Evolutionary conservation across 2,888 invertebrate genomes (phyloP).

Genomic region (Eristalinus sepulchralis): DNA sequence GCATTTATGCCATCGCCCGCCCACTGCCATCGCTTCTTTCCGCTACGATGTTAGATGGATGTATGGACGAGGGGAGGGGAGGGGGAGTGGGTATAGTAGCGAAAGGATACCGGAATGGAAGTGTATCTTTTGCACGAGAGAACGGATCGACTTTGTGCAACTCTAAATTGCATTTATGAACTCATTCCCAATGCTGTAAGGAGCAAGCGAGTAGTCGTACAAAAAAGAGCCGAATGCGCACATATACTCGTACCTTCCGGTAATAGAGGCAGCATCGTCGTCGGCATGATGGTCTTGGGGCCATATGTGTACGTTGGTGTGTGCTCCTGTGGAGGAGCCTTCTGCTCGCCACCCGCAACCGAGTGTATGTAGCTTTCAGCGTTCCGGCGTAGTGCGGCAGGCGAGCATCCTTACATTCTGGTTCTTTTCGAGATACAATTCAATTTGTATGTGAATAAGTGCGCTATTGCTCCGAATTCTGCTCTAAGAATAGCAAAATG

Average conservation of each 20-base stretch:
- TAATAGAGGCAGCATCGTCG: neutral
- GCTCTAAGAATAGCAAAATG: constrained; percentile 50
- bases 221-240: constrained; percentile 9
- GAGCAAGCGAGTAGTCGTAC: constrained; percentile 8
- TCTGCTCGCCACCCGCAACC: neutral
- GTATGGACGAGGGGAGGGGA: neutral
- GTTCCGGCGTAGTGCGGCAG: neutral
- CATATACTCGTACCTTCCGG: constrained; percentile 1
- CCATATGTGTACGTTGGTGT: neutral
- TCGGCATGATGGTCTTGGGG: neutral
- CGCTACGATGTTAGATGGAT: neutral
- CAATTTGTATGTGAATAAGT: constrained; percentile 60
- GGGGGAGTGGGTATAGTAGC: neutral
- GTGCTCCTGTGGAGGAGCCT: neutral
- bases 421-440: constrained; percentile 54
- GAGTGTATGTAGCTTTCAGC: neutral
- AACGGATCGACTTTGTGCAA: constrained; percentile 56
- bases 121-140: constrained; percentile 23
- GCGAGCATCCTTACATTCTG: constrained; percentile 33
- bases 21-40: neutral
- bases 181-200: constrained; percentile 61
- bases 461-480: constrained; percentile 43
- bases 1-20: constrained; percentile 54
- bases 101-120: constrained; percentile 16
- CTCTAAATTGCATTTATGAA: constrained; percentile 69